Evolutionary conservation across 2,113 vertebrate genomes (phyloP), one percentile per base, ranked within the genome.

Genomic region (Gadus chalcogrammus): DNA sequence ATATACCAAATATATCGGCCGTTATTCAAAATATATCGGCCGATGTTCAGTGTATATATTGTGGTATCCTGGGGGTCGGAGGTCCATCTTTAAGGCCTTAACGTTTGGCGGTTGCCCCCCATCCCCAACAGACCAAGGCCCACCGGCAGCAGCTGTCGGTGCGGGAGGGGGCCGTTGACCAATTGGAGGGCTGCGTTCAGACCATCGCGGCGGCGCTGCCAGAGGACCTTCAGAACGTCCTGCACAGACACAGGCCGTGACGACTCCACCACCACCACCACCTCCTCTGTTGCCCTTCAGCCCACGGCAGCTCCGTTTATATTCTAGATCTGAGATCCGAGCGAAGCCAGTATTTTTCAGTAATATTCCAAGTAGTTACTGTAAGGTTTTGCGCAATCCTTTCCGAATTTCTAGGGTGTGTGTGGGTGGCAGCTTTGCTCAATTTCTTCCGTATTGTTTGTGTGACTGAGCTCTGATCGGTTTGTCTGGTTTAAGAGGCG

Each of bases 151-250:
- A 92, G 78, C 91, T 97, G 61, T 93, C 93, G 0, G 88, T 97
- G 69, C 94, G 90, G 78, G 93, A 93, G 12, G 91, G 90, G 0
- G 92, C 93, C 0, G 72, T 97, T 55, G 85, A 88, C 28, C 90
- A 85, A 15, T 88, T 95, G 28, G 80, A 85, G 3, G 69, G 81
- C 0, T 92, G 93, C 65, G 86, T 96, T 0, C 70, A 87, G 35
- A 90, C 83, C 4, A 60, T 92, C 70, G 85, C 95, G 0, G 31
- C 79, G 63, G 94, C 94, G 0, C 85, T 99, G 74, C 95, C 96
- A 0, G 83, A 88, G 70, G 95, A 98, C 69, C 92, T 98, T 61
- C 96, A 96, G 90, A 17, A 88, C 0, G 87, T 96, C 22, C 89
- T 98, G 70, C 85, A 87, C 64, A 85, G 90, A 70, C 88, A 80